phyloP scores from a whole-genome alignment of 1,140 invertebrate species.

The Camponotus floridanus region DNA sequence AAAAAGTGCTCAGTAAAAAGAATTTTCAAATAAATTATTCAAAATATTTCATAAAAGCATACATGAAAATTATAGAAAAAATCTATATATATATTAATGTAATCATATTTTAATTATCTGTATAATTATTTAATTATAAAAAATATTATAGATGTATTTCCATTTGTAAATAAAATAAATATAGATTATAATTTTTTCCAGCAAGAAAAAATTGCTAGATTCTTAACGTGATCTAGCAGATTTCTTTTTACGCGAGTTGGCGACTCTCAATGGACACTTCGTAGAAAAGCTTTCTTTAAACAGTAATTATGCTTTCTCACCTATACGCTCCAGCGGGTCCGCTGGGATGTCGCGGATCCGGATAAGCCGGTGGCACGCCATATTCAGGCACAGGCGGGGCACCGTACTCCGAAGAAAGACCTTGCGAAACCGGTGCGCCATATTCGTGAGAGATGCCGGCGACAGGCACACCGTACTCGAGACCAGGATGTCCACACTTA shows the following conservation, averaged over 20 bases:
- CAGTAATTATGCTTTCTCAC: conserved; percentile 70
- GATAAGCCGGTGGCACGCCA: conserved; percentile 91
- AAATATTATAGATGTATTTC: not conserved
- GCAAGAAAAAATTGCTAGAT: not conserved
- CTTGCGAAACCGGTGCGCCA: conserved; percentile 88
- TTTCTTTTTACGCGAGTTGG: not conserved
- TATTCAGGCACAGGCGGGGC: conserved; percentile 89
- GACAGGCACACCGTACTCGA: conserved; percentile 91
- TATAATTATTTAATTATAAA: not conserved
- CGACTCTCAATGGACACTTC: not conserved
- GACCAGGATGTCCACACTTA: conserved; percentile 91
- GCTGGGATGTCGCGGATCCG: conserved; percentile 93
- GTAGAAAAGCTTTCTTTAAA: conserved; percentile 33
- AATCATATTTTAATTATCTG: not conserved
- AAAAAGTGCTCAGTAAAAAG: no score
- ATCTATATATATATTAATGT: no score
- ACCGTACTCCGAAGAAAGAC: conserved; percentile 90
- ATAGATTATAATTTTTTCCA: not conserved
- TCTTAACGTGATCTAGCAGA: not conserved
- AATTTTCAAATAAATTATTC: not conserved
- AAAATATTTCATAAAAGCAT: not conserved
- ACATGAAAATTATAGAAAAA: not conserved
- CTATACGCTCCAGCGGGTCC: conserved; percentile 92
- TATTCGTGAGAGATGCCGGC: conserved; percentile 89
- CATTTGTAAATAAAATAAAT: not conserved